Conservation (phyloP, 2,797 vertebrate species). For the Oryzias sinensis region DNA sequence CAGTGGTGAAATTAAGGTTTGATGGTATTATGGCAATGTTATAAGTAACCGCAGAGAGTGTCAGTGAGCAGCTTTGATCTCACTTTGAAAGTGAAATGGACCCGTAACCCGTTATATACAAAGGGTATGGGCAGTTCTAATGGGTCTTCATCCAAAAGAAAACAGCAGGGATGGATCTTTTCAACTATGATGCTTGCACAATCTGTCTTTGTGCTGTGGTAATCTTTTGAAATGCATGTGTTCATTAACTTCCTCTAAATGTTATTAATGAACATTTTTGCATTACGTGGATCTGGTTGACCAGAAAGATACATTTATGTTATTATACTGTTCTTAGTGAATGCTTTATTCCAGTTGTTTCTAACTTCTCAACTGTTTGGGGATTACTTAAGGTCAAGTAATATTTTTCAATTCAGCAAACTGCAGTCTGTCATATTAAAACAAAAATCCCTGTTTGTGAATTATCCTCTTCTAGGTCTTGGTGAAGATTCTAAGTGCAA, state of each 20-base stretch:
- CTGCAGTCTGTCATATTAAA: no score
- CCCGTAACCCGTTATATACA: neutral
- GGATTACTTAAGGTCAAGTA: no score
- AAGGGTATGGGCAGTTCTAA: neutral
- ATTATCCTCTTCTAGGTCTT: no score
- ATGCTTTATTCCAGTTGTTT: no score
- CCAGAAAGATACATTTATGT: no score
- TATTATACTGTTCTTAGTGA: no score
- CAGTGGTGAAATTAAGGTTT: neutral
- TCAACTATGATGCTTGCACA: slow-evolving; percentile 9
- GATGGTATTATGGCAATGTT: neutral
- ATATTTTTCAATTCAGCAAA: no score
- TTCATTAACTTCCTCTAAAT: neutral
- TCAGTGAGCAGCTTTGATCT: neutral
- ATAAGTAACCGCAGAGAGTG: neutral
- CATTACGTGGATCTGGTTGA: no score
- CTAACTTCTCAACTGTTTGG: no score
- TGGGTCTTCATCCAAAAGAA: neutral
- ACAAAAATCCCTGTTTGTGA: no score
- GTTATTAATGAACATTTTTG: no score
- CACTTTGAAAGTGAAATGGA: neutral
- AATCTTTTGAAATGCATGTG: neutral
- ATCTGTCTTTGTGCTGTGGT: slow-evolving; percentile 11
- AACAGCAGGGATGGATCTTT: neutral
- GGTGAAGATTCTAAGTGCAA: no score